Base-by-base conservation (phyloP, 2,888 invertebrate genomes). In the Antitype chi region DNA sequence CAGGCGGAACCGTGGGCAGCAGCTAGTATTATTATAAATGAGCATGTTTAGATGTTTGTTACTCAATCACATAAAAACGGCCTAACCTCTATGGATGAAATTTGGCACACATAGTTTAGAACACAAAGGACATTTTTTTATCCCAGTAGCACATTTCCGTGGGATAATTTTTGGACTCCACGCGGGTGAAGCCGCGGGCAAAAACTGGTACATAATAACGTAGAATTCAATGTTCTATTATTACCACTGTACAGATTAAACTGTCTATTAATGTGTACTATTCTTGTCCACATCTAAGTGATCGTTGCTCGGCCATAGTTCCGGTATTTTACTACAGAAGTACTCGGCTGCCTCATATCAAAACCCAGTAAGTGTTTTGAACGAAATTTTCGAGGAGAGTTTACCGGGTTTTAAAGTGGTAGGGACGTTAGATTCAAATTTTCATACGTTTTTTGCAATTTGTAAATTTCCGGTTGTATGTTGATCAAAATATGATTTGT, bases 261-360 rank as follows among this genome's bases (percentile, higher is more conserved):
- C 74, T 70, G 55, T 86, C 75, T 70, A 72, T 52, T 70, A 74
- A 69, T 77, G 38, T 38, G 47, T 60, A 66, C 87, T 86, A 87
- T 86, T 87, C 76, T 75, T 62, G 74, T 82, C 67, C 38, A 15
- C 25, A 43, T 59, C 15, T 78, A 60, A 85, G 87, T 74, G 78
- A 62, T 82, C 72, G 68, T 43, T 62, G 64, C 74, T 70, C 47
- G 47, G 28, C 57, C 47, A 60, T 47, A 77, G 75, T 74, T 79
- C 77, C 77, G 78, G 74, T 68, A 64, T 76, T 77, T 77, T 73
- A 67, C 59, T 79, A 57, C 62, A 73, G 49, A 63, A 67, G 43
- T 57, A 59, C 73, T 73, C 55, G 43, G 73, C 74, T 73, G 73
- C 43, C 28, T 1, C 4, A n/a, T n/a, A 57, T 13, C 32, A 68